These are phyloP conservation scores for Coecobrya sp. DNA, from an alignment of 2,888 invertebrate species.

Conservation along the genomic window DNA sequence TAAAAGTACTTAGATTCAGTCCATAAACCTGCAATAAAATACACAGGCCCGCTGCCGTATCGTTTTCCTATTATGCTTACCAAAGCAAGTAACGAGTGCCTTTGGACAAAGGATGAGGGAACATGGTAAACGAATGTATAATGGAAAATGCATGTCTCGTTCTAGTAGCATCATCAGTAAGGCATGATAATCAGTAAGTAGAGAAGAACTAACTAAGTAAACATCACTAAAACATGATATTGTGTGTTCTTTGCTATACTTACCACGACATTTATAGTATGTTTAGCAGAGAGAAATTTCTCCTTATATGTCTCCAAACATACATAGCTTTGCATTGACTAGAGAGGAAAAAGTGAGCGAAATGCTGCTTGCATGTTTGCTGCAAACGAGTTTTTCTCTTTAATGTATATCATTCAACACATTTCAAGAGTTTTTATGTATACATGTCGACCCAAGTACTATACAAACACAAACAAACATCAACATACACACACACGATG, in stretches of 20 bases:
- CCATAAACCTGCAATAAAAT: conserved; percentile 69
- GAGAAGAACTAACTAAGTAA: conserved; percentile 50
- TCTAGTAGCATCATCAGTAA: conserved; percentile 37
- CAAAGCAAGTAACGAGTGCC: conserved; percentile 67
- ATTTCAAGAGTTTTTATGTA: conserved; percentile 47
- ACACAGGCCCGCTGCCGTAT: conserved; percentile 63
- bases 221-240: conserved; percentile 63
- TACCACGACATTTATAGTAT: conserved; percentile 44
- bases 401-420: conserved; percentile 52
- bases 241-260: conserved; percentile 56
- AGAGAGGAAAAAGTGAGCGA: conserved; percentile 37
- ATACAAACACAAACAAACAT: conserved; percentile 34
- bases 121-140: conserved; percentile 5
- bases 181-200: conserved; percentile 66
- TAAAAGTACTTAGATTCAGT: conserved; percentile 71
- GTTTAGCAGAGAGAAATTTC: neutral
- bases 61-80: conserved; percentile 70
- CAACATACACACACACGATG: neutral
- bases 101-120: conserved; percentile 6
- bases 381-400: conserved; percentile 40
- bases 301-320: neutral
- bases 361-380: conserved; percentile 4
- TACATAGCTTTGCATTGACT: neutral
- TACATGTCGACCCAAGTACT: conserved; percentile 19
- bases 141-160: conserved; percentile 36